phyloP scores from a whole-genome alignment of 2,888 invertebrate species.

The Tetramorium bicarinatum region DNA sequence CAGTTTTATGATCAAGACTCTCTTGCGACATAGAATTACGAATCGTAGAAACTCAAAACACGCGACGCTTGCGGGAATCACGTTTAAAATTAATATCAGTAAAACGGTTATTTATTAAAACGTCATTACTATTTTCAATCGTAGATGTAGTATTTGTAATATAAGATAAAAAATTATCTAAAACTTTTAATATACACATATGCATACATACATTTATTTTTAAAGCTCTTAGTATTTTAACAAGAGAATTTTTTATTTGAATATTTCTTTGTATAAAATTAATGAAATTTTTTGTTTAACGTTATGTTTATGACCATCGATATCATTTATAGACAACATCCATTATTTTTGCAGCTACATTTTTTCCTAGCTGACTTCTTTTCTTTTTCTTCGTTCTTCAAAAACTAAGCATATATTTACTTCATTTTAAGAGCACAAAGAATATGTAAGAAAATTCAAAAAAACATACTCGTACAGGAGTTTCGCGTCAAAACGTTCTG shows the following conservation, averaged over 20 bases:
- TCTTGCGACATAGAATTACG: constrained; percentile 33
- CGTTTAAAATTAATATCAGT: constrained; percentile 7
- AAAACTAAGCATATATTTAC: background rate
- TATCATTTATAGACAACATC: background rate
- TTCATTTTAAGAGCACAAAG: constrained; percentile 4
- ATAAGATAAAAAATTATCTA: background rate
- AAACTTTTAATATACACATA: background rate
- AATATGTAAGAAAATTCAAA: background rate
- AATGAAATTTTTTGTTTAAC: background rate
- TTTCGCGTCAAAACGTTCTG: constrained; percentile 11
- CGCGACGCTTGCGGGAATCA: constrained; percentile 21
- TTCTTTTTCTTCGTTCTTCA: background rate
- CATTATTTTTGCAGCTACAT: background rate
- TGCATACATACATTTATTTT: background rate
- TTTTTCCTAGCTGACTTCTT: background rate
- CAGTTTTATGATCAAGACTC: constrained; percentile 36
- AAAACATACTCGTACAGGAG: background rate
- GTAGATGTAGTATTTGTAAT: background rate
- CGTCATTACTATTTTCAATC: background rate
- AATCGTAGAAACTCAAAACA: constrained; percentile 37
- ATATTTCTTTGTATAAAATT: background rate
- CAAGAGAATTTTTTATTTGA: background rate
- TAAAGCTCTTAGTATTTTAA: background rate
- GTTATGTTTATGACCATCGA: constrained; percentile 18
- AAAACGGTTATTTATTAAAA: constrained; percentile 5